Conservation (phyloP, 2,797 vertebrate species). For the Coregonus suidteri region DNA sequence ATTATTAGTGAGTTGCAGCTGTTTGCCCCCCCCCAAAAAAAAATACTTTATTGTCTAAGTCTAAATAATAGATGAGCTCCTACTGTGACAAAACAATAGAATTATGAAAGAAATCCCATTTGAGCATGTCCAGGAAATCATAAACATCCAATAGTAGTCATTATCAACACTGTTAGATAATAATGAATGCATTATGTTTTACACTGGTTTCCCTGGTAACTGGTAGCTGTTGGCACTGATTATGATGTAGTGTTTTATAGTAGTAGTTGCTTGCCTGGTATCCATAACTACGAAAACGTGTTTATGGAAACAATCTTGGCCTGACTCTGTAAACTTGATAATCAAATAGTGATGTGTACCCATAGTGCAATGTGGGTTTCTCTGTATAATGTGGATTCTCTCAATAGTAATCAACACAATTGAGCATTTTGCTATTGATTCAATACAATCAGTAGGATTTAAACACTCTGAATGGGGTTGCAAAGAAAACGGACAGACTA, state of each 20-base stretch:
- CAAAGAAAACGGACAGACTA: not conserved
- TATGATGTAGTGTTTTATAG: slow-evolving; percentile 7
- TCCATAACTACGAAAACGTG: slow-evolving; percentile 16
- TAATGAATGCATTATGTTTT: slow-evolving; percentile 15
- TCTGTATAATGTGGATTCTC: slow-evolving; percentile 2
- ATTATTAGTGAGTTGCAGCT: not conserved
- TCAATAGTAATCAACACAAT: slow-evolving; percentile 1
- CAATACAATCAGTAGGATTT: slow-evolving; percentile 5
- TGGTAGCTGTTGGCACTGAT: slow-evolving; percentile 5
- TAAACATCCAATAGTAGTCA: not conserved
- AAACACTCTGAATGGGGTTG: not conserved
- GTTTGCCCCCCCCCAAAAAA: too few species aligned
- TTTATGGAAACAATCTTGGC: slow-evolving; percentile 40
- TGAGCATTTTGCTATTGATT: slow-evolving; percentile 11
- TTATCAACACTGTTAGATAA: slow-evolving; percentile 25
- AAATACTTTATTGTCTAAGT: not conserved
- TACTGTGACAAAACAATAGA: not conserved
- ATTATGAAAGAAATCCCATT: slow-evolving; percentile 15
- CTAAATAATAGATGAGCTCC: not conserved
- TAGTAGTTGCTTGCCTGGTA: slow-evolving; percentile 9
- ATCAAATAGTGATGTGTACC: slow-evolving; percentile 26
- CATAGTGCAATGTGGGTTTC: not conserved
- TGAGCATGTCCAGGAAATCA: slow-evolving; percentile 21
- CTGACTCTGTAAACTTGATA: slow-evolving; percentile 22
- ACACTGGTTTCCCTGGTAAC: not conserved